These are phyloP conservation scores for Rostratula benghalensis DNA, from an alignment of 2,113 vertebrate species.

Conservation along the genomic window DNA sequence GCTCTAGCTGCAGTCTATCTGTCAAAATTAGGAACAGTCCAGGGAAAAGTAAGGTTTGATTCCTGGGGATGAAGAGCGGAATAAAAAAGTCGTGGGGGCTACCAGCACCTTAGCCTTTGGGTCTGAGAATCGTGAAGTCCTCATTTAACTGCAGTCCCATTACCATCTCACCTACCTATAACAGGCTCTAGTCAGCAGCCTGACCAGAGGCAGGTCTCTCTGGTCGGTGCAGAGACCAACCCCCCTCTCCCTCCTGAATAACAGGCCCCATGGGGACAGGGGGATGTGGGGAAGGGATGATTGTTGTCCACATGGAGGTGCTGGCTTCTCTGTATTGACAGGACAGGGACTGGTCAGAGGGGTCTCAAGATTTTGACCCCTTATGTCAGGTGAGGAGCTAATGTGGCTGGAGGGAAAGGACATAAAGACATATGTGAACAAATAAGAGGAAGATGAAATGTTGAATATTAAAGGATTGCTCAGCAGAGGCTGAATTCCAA, in stretches of 20 bases:
- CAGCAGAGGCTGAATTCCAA: background rate
- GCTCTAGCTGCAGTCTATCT: background rate
- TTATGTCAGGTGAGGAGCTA: background rate
- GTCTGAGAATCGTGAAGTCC: background rate
- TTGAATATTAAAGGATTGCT: background rate
- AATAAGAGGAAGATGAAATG: background rate
- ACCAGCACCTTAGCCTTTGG: background rate
- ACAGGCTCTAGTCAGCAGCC: background rate
- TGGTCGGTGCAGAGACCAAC: background rate
- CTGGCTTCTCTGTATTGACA: background rate
- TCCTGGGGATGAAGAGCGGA: background rate
- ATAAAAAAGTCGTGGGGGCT: background rate
- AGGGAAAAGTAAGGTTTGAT: background rate
- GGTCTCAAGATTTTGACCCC: background rate
- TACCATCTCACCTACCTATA: background rate
- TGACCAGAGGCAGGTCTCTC: background rate
- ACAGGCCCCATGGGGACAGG: accelerated
- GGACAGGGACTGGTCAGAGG: accelerated
- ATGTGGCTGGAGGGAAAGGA: background rate
- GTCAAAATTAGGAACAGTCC: background rate
- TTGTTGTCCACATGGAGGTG: background rate
- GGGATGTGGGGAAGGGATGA: accelerated
- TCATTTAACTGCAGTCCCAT: background rate
- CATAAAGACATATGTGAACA: background rate
- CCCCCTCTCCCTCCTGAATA: background rate